Evolutionary conservation across 2,113 vertebrate genomes (phyloP).

Genomic region (Tiliqua scincoides): DNA sequence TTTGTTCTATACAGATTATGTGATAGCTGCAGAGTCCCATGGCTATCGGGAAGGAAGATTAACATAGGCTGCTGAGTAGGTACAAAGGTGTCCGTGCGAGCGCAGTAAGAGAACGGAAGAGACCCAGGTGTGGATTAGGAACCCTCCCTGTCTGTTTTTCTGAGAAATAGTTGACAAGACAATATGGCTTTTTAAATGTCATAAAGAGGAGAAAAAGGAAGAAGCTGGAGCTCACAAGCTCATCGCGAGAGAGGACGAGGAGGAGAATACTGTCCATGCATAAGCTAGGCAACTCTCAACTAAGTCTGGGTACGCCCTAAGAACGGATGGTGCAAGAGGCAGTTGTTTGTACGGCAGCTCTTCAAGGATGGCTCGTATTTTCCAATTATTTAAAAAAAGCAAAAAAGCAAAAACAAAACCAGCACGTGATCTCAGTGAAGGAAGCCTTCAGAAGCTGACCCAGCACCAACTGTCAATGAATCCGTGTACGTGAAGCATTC

Average conservation of each 20-base stretch:
- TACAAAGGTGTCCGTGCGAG: background rate
- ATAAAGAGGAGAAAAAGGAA: background rate
- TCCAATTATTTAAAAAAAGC: background rate
- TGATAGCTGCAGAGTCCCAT: background rate
- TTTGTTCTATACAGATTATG: slow-evolving; percentile 29
- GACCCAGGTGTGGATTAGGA: background rate
- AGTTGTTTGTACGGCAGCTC: background rate
- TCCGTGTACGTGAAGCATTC: background rate
- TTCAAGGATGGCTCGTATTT: slow-evolving; percentile 4
- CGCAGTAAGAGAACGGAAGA: background rate
- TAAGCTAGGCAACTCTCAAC: background rate
- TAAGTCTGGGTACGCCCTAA: background rate
- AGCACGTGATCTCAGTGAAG: background rate
- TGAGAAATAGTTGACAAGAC: background rate
- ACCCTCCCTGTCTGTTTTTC: background rate
- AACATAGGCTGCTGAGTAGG: background rate
- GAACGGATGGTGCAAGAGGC: background rate
- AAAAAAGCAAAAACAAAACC: no score
- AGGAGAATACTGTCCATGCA: slow-evolving; percentile 2
- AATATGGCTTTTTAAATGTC: slow-evolving; percentile 14
- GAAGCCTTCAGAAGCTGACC: background rate
- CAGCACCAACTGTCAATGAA: background rate
- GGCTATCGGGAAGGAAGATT: background rate
- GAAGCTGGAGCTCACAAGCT: background rate
- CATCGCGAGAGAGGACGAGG: background rate